phyloP scores from a whole-genome alignment of 2,888 invertebrate genomes.

The Colostygia pectinataria region DNA sequence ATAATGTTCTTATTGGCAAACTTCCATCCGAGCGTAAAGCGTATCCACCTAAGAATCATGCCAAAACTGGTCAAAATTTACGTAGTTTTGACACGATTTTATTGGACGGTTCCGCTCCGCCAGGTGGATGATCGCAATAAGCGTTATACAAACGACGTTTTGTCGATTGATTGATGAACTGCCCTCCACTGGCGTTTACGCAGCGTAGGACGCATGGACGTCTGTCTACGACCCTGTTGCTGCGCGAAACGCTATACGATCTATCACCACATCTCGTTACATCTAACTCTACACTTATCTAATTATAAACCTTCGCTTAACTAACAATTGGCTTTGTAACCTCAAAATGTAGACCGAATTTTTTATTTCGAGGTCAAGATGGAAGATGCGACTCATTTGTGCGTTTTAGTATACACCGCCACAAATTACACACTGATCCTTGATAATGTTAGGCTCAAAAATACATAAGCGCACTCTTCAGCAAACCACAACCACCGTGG shows the following conservation, averaged over 20 bases:
- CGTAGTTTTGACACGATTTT: too few relatives aligned
- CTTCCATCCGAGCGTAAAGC: not conserved
- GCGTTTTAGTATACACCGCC: constrained; percentile 51
- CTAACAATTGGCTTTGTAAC: constrained; percentile 74
- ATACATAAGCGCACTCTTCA: constrained; percentile 2
- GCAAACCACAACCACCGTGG: too few relatives aligned
- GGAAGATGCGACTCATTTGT: constrained; percentile 53
- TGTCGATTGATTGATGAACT: too few relatives aligned
- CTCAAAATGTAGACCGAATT: constrained; percentile 56
- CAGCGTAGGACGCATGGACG: too few relatives aligned
- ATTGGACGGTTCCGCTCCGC: too few relatives aligned
- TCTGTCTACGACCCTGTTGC: constrained; percentile 40
- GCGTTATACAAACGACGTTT: too few relatives aligned
- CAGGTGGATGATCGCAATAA: too few relatives aligned
- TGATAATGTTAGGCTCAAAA: not conserved
- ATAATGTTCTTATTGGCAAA: constrained; percentile 1
- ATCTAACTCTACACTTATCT: constrained; percentile 70
- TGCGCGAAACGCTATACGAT: constrained; percentile 54
- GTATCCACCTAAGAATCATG: too few relatives aligned
- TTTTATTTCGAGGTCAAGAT: constrained; percentile 47
- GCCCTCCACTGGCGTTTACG: not conserved
- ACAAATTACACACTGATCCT: constrained; percentile 46
- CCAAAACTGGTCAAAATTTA: too few relatives aligned
- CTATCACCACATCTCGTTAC: constrained; percentile 60
- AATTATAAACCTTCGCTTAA: constrained; percentile 73